phyloP scores from a whole-genome alignment of 2,797 vertebrate species.

The Danio choprae region DNA sequence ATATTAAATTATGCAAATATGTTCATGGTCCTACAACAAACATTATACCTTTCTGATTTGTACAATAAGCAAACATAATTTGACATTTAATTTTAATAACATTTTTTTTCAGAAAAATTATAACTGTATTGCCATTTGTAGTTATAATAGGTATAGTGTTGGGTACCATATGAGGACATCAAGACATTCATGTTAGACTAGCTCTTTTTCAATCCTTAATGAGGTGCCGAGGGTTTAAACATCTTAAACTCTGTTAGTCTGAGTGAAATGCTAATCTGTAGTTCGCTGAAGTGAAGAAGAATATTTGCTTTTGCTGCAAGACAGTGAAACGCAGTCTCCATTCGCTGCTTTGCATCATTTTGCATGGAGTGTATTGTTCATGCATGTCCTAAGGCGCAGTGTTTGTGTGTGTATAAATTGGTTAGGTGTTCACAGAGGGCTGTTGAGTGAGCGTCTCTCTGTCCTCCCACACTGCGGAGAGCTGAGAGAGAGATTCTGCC shows the following conservation, averaged over 20 bases:
- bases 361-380: conserved; percentile 11
- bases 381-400: conserved; percentile 21
- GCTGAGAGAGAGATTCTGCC: conserved; percentile 1
- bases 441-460: conserved; percentile 14
- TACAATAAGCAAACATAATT: no score
- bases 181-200: no score
- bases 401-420: background rate
- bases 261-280: background rate
- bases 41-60: background rate
- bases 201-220: conserved; percentile 6
- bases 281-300: background rate
- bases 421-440: conserved; percentile 26
- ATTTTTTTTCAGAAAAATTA: background rate
- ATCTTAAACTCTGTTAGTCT: background rate
- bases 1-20: no score
- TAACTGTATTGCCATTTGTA: background rate
- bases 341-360: background rate
- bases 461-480: conserved; percentile 20
- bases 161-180: background rate
- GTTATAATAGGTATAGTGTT: background rate
- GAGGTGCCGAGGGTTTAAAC: background rate
- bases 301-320: background rate
- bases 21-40: background rate
- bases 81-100: no score
- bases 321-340: conserved; percentile 8